These are phyloP conservation scores for Phorcus lineatus DNA, from an alignment of 2,888 invertebrate genomes.

Conservation along the genomic window DNA sequence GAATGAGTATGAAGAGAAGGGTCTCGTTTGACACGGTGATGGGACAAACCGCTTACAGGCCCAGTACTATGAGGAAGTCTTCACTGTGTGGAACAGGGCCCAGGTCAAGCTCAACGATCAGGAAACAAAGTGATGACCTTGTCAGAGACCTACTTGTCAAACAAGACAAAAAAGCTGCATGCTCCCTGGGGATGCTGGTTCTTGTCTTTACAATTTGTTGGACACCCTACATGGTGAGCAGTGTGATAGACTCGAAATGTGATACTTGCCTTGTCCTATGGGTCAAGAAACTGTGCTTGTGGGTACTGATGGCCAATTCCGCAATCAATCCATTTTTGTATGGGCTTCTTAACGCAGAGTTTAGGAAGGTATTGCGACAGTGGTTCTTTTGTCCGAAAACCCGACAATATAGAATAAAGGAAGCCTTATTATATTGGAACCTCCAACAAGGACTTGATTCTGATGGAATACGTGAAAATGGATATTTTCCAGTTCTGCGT, in stretches of 20 bases:
- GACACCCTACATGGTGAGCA: slow-evolving; percentile 59
- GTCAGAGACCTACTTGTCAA: slow-evolving; percentile 61
- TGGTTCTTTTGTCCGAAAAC: slow-evolving; percentile 45
- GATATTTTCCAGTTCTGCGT: neutral
- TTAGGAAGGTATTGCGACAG: slow-evolving; percentile 51
- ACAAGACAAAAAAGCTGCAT: slow-evolving; percentile 67
- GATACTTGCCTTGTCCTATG: slow-evolving; percentile 44
- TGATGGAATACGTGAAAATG: slow-evolving; percentile 29
- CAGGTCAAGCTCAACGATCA: neutral
- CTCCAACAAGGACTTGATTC: slow-evolving; percentile 31
- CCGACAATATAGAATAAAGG: slow-evolving; percentile 43
- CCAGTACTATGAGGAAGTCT: slow-evolving; percentile 7
- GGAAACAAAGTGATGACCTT: slow-evolving; percentile 40
- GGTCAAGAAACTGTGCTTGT: slow-evolving; percentile 49
- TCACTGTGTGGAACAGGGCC: slow-evolving; percentile 1
- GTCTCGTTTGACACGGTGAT: slow-evolving; percentile 27
- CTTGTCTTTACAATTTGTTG: slow-evolving; percentile 62
- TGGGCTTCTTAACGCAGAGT: slow-evolving; percentile 62
- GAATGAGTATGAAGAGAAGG: slow-evolving; percentile 19
- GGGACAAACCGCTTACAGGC: slow-evolving; percentile 32
- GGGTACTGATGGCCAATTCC: slow-evolving; percentile 61
- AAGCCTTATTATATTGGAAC: slow-evolving; percentile 47
- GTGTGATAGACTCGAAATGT: slow-evolving; percentile 50
- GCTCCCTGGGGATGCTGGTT: slow-evolving; percentile 60
- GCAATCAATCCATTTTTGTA: slow-evolving; percentile 67